Evolutionary conservation across 30 jellyfish, hydroid and myxozoan genomes (phyloP), one percentile per base, ranked within the genome.

Genomic region (Haliclystus octoradiatus): DNA sequence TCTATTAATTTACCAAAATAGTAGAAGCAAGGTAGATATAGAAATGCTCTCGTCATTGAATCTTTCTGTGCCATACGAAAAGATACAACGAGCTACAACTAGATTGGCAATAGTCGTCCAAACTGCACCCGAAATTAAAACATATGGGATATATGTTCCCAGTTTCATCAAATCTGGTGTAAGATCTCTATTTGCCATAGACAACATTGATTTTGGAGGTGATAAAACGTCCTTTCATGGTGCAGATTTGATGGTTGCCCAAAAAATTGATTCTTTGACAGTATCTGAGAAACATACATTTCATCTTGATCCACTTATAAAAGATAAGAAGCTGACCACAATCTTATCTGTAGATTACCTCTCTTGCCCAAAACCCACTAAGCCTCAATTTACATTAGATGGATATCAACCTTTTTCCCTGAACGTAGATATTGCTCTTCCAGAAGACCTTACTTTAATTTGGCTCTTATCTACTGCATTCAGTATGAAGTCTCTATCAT

Each of bases 11-110:
- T 40, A 40, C 57, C 9, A 40, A 40, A 30, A 73, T 28, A 73
- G 65, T 1, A 64, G 68, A 64, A 73, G 81, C 28, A 73, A 35
- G 62, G 33, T 34, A 31, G 26, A 34, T 67, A 31, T 62, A 4
- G 0, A 73, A 2, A 2, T 25, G 23, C 68, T 73, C 5, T 57
- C 71, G 12, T 19, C 2, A 9, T 68, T 73, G 4, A 9, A 25
- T 31, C 49, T 73, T 13, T 53, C 84, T 13, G 65, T 60, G 26
- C 29, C 85, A 2, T 66, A 68, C 50, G 87, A 75, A 31, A 75
- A 68, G 35, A 62, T 65, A 26, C 1, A 50, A 33, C 25, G 62
- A 33, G 66, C 62, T 65, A 63, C 63, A 31, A 66, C 75, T 29
- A 68, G 14, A n/a, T 25, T 75, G 2, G 84, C 63, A 9, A 66